Evolutionary conservation across 2,888 invertebrate species (phyloP).

Genomic region (Drosophila kanekoi): DNA sequence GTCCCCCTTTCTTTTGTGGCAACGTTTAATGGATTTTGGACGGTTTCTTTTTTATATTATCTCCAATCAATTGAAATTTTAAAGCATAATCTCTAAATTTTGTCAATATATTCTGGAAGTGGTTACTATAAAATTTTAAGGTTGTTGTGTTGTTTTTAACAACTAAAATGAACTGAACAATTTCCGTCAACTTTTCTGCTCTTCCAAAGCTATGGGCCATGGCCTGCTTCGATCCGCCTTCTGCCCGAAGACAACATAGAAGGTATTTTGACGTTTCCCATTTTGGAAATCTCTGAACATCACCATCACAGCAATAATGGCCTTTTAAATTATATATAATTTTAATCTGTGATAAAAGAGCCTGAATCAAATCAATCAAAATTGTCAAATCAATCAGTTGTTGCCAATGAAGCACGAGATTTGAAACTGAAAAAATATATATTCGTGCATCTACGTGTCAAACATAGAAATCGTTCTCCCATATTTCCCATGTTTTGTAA

Average conservation of each 20-base stretch:
- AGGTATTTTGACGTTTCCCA: neutral
- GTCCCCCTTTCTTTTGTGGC: neutral
- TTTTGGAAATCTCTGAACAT: neutral
- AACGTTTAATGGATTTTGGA: constrained; percentile 2
- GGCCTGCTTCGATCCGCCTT: constrained; percentile 30
- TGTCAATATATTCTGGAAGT: constrained; percentile 46
- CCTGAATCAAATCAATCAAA: too few species aligned
- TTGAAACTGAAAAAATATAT: too few species aligned
- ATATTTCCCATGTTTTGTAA: too few species aligned
- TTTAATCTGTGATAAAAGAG: neutral
- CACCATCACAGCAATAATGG: neutral
- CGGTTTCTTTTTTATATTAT: constrained; percentile 16
- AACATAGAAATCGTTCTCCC: too few species aligned
- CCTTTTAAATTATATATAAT: neutral
- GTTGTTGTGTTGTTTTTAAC: constrained; percentile 49
- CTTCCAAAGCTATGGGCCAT: neutral
- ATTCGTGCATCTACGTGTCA: too few species aligned
- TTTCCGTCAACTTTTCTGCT: neutral
- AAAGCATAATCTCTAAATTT: constrained; percentile 48
- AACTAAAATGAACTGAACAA: constrained; percentile 63
- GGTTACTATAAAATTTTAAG: constrained; percentile 48
- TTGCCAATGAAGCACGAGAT: too few species aligned
- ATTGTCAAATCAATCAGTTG: too few species aligned
- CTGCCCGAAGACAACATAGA: neutral
- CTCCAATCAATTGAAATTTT: constrained; percentile 34